Conservation (phyloP, 1,140 invertebrate species). For the Reticulitermes speratus region DNA sequence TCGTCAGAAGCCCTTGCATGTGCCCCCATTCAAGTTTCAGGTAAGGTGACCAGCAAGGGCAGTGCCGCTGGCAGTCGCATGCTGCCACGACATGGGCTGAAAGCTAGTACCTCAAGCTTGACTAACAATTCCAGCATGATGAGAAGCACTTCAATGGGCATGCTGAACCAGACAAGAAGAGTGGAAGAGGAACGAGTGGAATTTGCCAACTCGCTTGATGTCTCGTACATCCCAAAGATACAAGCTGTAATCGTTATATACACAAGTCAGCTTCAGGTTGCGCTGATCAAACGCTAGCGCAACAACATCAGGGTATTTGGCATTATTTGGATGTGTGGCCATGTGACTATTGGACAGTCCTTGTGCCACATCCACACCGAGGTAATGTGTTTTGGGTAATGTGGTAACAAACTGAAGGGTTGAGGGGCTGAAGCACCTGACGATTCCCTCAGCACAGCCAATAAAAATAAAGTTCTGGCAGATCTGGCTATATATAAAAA, state of each 20-base stretch:
- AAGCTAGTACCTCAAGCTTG: conserved; percentile 41
- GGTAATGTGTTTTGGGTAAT: conserved; percentile 86
- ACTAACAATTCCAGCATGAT: conserved; percentile 54
- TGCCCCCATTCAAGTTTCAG: conserved; percentile 44
- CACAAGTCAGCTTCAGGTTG: conserved; percentile 83
- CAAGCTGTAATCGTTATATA: conserved; percentile 95
- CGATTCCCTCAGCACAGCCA: conserved; percentile 92
- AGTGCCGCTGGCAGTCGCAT: conserved; percentile 36
- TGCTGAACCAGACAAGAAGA: conserved; percentile 73
- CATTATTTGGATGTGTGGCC: conserved; percentile 74
- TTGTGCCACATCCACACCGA: conserved; percentile 90
- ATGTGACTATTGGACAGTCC: conserved; percentile 82
- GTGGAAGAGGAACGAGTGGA: too few species aligned
- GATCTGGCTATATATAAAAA: too few species aligned
- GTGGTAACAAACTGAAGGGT: conserved; percentile 87
- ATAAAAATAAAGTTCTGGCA: conserved; percentile 89
- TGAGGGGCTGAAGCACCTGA: conserved; percentile 84
- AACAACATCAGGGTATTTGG: conserved; percentile 85
- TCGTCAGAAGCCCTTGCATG: conserved; percentile 38
- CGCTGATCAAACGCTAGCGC: conserved; percentile 83
- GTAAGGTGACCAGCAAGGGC: conserved; percentile 46
- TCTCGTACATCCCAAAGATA: conserved; percentile 96
- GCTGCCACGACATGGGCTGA: conserved; percentile 42
- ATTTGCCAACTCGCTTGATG: conserved; percentile 84
- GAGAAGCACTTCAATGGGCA: conserved; percentile 76